phyloP scores from a whole-genome alignment of 2,797 vertebrate genomes.

The Bovichtus diacanthus region DNA sequence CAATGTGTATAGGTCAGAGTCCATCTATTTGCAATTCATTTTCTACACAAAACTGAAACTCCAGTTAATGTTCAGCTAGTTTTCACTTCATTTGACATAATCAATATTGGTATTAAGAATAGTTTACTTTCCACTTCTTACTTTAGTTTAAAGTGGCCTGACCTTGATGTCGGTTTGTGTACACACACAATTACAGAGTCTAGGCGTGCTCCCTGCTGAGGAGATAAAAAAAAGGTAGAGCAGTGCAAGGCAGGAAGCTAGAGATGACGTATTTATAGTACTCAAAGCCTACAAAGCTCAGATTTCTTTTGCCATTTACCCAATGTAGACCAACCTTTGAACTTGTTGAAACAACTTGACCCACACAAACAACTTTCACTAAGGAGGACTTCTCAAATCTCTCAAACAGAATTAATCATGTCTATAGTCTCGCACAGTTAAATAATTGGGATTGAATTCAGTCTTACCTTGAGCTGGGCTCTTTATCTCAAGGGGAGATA shows the following conservation, averaged over 20 bases:
- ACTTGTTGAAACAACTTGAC: background rate
- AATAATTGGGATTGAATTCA: background rate
- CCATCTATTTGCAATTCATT: background rate
- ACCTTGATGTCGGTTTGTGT: conserved; percentile 12
- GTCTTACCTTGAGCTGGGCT: background rate
- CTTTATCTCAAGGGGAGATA: too few relatives aligned
- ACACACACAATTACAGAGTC: background rate
- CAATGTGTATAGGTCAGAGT: background rate
- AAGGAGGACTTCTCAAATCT: background rate
- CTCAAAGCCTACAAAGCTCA: conserved; percentile 24
- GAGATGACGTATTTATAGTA: conserved; percentile 59
- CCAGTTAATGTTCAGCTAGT: background rate
- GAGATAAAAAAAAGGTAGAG: conserved; percentile 45
- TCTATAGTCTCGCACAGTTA: background rate
- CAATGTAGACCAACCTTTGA: conserved; percentile 14
- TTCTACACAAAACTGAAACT: background rate
- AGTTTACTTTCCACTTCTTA: background rate
- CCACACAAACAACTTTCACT: background rate
- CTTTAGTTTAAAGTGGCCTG: background rate
- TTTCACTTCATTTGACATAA: background rate
- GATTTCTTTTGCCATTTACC: background rate
- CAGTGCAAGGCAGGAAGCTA: conserved; percentile 3
- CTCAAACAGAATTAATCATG: background rate
- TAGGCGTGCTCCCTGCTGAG: conserved; percentile 4
- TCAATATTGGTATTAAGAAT: background rate